Evolutionary conservation across 2,888 invertebrate species (phyloP).

Genomic region (Eupithecia dodoneata): DNA sequence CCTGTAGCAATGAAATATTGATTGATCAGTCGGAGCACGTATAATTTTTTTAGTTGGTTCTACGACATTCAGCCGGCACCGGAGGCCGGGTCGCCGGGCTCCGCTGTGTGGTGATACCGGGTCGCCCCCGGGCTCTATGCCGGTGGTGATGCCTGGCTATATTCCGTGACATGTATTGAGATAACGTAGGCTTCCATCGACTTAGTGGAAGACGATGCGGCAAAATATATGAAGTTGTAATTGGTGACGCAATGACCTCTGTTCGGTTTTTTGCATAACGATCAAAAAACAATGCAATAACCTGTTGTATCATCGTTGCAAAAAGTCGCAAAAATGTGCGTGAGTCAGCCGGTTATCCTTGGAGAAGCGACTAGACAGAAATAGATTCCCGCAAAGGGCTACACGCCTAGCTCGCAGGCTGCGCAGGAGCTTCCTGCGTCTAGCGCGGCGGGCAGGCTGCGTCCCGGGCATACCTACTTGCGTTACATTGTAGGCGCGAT

Average conservation of each 20-base stretch:
- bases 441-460: not conserved
- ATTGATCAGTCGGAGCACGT: slow-evolving; percentile 35
- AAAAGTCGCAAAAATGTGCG: slow-evolving; percentile 44
- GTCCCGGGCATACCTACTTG: too few relatives aligned
- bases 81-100: not conserved
- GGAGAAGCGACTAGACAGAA: slow-evolving; percentile 39
- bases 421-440: not conserved
- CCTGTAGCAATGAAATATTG: slow-evolving; percentile 38
- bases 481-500: not conserved
- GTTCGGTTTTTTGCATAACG: slow-evolving; percentile 63
- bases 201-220: slow-evolving; percentile 55
- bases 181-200: slow-evolving; percentile 11
- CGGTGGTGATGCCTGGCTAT: not conserved
- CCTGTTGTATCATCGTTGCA: slow-evolving; percentile 60
- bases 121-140: too few relatives aligned
- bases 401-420: slow-evolving; percentile 31
- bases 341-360: slow-evolving; percentile 59
- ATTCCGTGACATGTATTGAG: not conserved
- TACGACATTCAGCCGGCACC: not conserved
- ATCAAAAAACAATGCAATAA: slow-evolving; percentile 66
- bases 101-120: not conserved
- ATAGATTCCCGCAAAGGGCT: slow-evolving; percentile 36
- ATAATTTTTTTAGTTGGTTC: not conserved
- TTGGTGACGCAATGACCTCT: slow-evolving; percentile 73
- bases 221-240: slow-evolving; percentile 62